These are phyloP conservation scores for Drosophila siamana DNA, from an alignment of 2,888 invertebrate genomes.

Conservation along the genomic window DNA sequence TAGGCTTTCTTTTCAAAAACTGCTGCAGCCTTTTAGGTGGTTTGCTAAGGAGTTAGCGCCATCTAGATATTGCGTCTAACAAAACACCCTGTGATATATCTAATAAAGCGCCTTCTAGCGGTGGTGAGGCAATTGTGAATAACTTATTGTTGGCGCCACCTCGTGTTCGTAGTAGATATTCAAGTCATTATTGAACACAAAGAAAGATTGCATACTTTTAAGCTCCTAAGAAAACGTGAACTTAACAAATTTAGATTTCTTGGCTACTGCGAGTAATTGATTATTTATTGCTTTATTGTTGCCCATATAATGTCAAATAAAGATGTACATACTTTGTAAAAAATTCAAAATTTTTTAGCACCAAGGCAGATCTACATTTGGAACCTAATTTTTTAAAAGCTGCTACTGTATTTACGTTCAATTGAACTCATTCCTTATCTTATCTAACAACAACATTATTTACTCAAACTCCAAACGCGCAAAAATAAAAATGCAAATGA, in stretches of 20 bases:
- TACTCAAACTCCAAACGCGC: neutral
- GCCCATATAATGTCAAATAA: neutral
- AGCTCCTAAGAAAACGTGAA: neutral
- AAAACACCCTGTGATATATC: neutral
- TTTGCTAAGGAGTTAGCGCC: neutral
- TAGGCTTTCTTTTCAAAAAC: neutral
- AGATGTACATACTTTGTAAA: neutral
- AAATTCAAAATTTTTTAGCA: neutral
- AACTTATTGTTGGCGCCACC: neutral
- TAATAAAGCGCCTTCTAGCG: neutral
- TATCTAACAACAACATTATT: slow-evolving; percentile 6
- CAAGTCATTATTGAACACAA: neutral
- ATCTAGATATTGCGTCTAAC: neutral
- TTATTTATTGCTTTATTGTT: neutral
- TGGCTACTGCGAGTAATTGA: neutral
- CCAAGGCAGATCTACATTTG: neutral
- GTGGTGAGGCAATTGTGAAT: neutral
- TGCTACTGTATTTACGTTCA: neutral
- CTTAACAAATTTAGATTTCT: neutral
- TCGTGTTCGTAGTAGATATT: neutral
- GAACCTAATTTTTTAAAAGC: too few species aligned
- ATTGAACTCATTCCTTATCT: slow-evolving; percentile 1
- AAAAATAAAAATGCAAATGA: neutral
- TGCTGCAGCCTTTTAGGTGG: slow-evolving; percentile 1
- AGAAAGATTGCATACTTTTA: neutral